Conservation (phyloP, 2,113 vertebrate genomes). For the Tor tambroides region DNA sequence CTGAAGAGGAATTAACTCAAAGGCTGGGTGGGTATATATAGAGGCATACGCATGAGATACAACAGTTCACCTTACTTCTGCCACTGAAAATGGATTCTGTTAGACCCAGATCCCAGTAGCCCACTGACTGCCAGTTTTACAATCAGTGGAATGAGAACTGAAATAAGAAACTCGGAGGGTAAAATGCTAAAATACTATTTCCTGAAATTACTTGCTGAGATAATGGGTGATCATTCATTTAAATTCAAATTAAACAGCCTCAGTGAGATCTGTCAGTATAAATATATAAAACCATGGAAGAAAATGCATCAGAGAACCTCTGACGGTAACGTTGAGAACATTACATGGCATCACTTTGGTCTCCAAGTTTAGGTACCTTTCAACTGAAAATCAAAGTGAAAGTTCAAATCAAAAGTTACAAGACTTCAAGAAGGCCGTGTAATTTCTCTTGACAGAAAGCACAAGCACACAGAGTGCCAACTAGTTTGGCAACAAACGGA, state of each 20-base stretch:
- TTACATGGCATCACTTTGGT: not conserved
- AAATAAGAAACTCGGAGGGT: not conserved
- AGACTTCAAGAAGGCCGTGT: not conserved
- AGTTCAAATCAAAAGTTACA: slow-evolving; percentile 23
- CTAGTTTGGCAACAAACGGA: slow-evolving; percentile 53
- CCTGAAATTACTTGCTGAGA: not conserved
- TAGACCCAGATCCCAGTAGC: not conserved
- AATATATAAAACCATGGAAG: too few relatives aligned
- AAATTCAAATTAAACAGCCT: not conserved
- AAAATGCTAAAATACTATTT: not conserved
- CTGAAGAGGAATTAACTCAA: slow-evolving; percentile 44
- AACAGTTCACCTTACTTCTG: not conserved
- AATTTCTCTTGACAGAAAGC: slow-evolving; percentile 55
- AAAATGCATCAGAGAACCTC: too few relatives aligned
- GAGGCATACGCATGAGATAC: slow-evolving; percentile 29
- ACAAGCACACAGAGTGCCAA: slow-evolving; percentile 61
- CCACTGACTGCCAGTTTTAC: not conserved
- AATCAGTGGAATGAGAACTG: not conserved
- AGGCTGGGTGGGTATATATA: slow-evolving; percentile 16
- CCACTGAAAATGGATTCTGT: not conserved
- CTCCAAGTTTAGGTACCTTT: not conserved
- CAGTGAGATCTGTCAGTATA: not conserved
- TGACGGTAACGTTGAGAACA: not conserved
- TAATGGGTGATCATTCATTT: not conserved
- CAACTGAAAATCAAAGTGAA: not conserved